A percentile compares a stretch with the other conserved stretches of the same genome.
Conservation (phyloP, 1,140 invertebrate genomes). For the Aethina tumida region DNA sequence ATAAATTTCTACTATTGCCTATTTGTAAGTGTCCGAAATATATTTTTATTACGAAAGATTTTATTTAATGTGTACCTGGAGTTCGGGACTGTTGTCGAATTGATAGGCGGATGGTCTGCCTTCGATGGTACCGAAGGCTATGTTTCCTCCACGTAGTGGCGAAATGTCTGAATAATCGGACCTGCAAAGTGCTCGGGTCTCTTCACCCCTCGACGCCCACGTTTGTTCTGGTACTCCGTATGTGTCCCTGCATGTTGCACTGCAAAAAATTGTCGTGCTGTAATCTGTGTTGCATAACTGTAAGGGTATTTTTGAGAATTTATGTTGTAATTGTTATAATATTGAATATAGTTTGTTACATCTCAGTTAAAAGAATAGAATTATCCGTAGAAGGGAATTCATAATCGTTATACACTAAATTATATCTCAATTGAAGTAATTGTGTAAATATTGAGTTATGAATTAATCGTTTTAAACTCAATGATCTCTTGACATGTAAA, state of each 20-base stretch:
- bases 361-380: too few species aligned
- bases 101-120: slow-evolving; percentile 83
- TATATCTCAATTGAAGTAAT: too few species aligned
- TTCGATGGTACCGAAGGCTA: slow-evolving; percentile 93
- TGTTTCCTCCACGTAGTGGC: slow-evolving; percentile 87
- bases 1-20: too few species aligned
- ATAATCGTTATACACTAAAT: too few species aligned
- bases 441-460: too few species aligned
- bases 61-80: slow-evolving; percentile 57
- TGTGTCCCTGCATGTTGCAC: slow-evolving; percentile 80
- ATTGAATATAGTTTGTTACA: too few species aligned
- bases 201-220: slow-evolving; percentile 58
- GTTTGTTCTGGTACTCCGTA: slow-evolving; percentile 72
- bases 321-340: too few species aligned
- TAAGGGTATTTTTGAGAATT: too few species aligned
- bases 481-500: too few species aligned
- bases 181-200: slow-evolving; percentile 86
- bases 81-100: slow-evolving; percentile 78
- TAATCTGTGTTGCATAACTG: slow-evolving; percentile 9
- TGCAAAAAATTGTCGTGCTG: slow-evolving; percentile 34
- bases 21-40: not conserved
- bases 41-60: slow-evolving; percentile 1
- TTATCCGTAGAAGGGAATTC: too few species aligned
- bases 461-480: too few species aligned
- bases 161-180: slow-evolving; percentile 97